Conservation (phyloP, 2,888 invertebrate species). For the Diaphora mendica region DNA sequence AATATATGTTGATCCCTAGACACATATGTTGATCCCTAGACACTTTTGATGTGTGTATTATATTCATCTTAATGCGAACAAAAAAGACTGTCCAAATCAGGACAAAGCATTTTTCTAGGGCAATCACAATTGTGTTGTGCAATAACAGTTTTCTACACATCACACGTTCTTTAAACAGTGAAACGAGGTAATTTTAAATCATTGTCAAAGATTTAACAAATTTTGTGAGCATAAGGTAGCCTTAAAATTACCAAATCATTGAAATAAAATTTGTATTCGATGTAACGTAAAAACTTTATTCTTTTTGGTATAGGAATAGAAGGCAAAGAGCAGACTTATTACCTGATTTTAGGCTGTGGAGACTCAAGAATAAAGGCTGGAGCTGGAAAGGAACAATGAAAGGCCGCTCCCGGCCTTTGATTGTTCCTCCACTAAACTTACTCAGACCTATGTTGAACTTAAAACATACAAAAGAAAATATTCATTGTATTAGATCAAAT, state of each 20-base stretch:
- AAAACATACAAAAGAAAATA: constrained; percentile 37
- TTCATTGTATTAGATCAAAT: constrained; percentile 27
- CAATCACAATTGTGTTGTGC: constrained; percentile 66
- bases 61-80: constrained; percentile 62
- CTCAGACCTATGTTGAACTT: not conserved
- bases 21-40: too few relatives aligned
- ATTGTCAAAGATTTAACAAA: constrained; percentile 37
- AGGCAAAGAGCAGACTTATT: too few relatives aligned
- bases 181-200: constrained; percentile 52
- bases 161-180: constrained; percentile 59
- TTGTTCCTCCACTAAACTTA: not conserved
- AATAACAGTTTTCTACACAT: constrained; percentile 70
- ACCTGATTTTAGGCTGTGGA: too few relatives aligned
- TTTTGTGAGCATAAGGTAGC: not conserved
- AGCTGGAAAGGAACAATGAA: too few relatives aligned
- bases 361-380: not conserved
- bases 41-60: too few relatives aligned
- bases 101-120: constrained; percentile 62
- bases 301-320: too few relatives aligned
- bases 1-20: too few relatives aligned
- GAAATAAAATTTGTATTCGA: not conserved
- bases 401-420: not conserved
- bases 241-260: constrained; percentile 1
- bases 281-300: not conserved
- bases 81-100: constrained; percentile 48